Evolutionary conservation across 2,888 invertebrate species (phyloP), one percentile per base, ranked within the genome.

Genomic region (Parasteatoda lunata): DNA sequence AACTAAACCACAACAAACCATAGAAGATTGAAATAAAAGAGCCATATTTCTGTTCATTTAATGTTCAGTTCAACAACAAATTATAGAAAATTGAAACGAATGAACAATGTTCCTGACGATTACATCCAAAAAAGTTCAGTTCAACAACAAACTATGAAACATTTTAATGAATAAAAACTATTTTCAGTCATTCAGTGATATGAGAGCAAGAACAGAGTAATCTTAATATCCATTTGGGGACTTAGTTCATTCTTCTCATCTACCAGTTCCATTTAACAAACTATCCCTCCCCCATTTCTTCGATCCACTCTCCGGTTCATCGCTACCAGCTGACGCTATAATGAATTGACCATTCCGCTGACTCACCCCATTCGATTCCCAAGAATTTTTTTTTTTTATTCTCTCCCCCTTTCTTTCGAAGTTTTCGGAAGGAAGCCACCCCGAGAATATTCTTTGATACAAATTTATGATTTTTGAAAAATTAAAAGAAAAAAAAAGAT

Each of bases 281-380:
- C 76, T 65, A 13, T 51, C 15, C 76, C 65, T 15, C 49, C 66
- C 7, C 59, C 68, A 48, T 54, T 48, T 73, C 84, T 84, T 84
- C 84, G 84, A 84, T 84, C 84, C 47, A 77, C 70, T 69, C 30
- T 2, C 82, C 71, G 83, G 83, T 83, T 83, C 83, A 83, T 84
- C 84, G 72, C 72, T 68, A 84, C 72, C 84, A 84, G 84, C 84
- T 84, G 84, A 84, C 84, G 84, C 84, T 71, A 78, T 78, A 84
- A 84, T 84, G 84, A 84, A 84, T 78, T 78, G 84, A 68, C 84
- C 75, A 70, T 77, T 73, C 75, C 45, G 76, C 81, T 81, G 81
- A 81, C 52, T 81, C 81, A 81, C 81, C 73, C 81, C 52, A 52
- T 82, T 64, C 15, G 49, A 52, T 75, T 73, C 7, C 11, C 52